Conservation (phyloP, 2,888 invertebrate genomes). For the Sinohyriopsis cumingii region DNA sequence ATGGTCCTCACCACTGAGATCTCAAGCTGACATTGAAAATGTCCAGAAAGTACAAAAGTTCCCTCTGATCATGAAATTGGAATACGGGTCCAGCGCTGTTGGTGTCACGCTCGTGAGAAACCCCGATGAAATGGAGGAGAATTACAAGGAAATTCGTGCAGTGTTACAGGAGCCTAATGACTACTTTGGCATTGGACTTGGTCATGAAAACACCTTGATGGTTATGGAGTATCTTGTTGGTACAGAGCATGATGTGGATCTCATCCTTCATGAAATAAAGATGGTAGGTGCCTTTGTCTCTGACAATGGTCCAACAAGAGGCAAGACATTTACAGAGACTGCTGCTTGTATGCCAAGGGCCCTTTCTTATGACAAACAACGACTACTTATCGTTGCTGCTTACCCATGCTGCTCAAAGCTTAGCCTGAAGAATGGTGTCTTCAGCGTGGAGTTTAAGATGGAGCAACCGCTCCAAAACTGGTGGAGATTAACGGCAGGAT, state of each 20-base stretch:
- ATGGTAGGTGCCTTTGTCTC: conserved; percentile 50
- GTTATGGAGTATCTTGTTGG: too few species aligned
- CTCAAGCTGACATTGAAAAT: conserved; percentile 18
- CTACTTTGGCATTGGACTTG: too few species aligned
- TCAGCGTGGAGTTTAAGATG: conserved; percentile 53
- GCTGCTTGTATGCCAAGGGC: conserved; percentile 44
- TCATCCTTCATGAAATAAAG: conserved; percentile 45
- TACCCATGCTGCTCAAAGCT: conserved; percentile 48
- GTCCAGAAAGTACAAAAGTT: conserved; percentile 8
- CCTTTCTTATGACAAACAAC: conserved; percentile 32
- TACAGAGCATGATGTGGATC: too few species aligned
- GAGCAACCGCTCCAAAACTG: conserved; percentile 48
- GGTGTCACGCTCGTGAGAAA: conserved; percentile 44
- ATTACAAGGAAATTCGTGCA: conserved; percentile 29
- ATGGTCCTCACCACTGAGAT: conserved; percentile 20
- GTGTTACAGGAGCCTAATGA: too few species aligned
- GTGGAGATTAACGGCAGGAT: conserved; percentile 54
- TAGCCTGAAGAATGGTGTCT: conserved; percentile 34
- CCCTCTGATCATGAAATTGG: conserved; percentile 50
- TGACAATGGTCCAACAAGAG: conserved; percentile 53
- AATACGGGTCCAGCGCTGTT: conserved; percentile 55
- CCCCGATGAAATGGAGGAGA: conserved; percentile 26
- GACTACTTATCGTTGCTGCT: conserved; percentile 37
- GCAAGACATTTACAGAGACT: conserved; percentile 33
- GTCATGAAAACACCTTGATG: too few species aligned